phyloP scores from a whole-genome alignment of 2,797 vertebrate genomes.

The Hydrophis major region DNA sequence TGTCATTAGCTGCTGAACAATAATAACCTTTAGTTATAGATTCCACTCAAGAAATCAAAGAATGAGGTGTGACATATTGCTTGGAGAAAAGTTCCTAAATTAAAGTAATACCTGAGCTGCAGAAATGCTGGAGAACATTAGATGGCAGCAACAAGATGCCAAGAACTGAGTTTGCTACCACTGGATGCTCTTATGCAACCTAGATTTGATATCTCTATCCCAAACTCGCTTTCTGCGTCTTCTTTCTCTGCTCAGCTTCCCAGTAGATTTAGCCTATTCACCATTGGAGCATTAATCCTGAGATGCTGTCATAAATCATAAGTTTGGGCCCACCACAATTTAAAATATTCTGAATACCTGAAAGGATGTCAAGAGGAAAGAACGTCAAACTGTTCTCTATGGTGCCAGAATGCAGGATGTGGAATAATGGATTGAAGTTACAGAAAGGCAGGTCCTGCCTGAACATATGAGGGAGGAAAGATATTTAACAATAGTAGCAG shows the following conservation, averaged over 20 bases:
- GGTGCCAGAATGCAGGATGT: neutral
- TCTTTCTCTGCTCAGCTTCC: neutral
- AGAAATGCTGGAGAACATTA: neutral
- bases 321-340: neutral
- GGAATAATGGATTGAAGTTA: neutral
- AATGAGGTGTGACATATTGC: neutral
- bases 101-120: neutral
- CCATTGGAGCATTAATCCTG: neutral
- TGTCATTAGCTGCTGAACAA: neutral
- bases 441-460: neutral
- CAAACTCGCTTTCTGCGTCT: neutral
- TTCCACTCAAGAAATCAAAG: neutral
- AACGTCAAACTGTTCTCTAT: neutral
- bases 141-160: neutral
- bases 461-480: neutral
- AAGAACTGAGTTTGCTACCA: neutral
- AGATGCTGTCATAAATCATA: slow-evolving; percentile 5
- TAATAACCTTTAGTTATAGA: neutral
- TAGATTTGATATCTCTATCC: neutral
- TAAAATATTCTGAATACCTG: neutral
- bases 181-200: neutral
- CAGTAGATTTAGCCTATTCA: neutral
- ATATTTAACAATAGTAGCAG: neutral
- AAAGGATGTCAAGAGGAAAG: neutral
- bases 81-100: slow-evolving; percentile 12